A percentile compares a stretch with the other conserved stretches of the same genome.
Conservation (phyloP, 2,888 invertebrate species). For the Drosophila mayaguana region DNA sequence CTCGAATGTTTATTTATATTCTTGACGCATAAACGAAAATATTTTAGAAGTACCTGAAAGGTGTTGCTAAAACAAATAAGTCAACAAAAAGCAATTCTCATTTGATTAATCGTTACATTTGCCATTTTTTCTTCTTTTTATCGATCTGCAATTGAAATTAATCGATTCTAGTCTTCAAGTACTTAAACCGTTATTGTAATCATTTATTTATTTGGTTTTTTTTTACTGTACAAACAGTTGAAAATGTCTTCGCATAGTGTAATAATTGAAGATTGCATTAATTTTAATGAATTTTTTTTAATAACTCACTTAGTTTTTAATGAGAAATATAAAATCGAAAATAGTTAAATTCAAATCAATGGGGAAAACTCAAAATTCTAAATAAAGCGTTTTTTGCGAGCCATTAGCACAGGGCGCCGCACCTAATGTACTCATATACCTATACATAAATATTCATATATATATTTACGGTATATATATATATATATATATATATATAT, state of each 20-base stretch:
- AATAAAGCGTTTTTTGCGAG: conserved; percentile 33
- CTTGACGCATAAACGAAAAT: conserved; percentile 49
- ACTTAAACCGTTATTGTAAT: conserved; percentile 6
- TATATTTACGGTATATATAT: conserved; percentile 5
- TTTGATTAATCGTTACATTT: conserved; percentile 38
- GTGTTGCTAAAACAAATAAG: conserved; percentile 46
- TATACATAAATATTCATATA: conserved; percentile 10
- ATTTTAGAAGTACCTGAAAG: conserved; percentile 69
- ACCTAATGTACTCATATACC: conserved; percentile 40
- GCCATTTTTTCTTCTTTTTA: conserved; percentile 12
- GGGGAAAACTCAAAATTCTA: conserved; percentile 21
- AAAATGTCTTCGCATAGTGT: conserved; percentile 56
- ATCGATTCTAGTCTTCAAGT: conserved; percentile 45
- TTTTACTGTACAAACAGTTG: conserved; percentile 27
- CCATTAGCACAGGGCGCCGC: conserved; percentile 13
- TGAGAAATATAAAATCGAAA: conserved; percentile 4
- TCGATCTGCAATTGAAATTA: conserved; percentile 26
- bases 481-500: conserved; percentile 11
- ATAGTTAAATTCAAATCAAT: conserved; percentile 50
- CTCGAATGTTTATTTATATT: conserved; percentile 19
- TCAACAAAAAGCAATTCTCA: conserved; percentile 37
- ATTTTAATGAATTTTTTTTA: conserved; percentile 3
- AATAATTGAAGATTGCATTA: conserved; percentile 29
- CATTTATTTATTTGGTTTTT: not conserved
- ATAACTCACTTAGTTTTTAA: conserved; percentile 35